Base-by-base conservation (phyloP, 2,888 invertebrate species). In the Tridacna gigas region DNA sequence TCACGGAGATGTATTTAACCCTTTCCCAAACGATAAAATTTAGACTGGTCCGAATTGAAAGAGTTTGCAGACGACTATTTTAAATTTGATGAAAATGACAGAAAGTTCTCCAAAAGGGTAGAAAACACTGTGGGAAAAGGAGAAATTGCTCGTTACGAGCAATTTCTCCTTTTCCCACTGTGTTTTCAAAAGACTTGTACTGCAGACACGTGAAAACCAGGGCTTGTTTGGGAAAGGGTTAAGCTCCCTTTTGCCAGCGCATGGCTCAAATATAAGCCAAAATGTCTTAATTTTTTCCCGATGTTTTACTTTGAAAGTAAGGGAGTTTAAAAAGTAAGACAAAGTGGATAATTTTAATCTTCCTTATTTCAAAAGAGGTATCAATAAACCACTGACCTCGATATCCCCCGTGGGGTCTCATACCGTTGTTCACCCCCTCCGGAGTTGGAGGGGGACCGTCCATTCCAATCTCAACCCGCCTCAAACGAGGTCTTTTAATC, bases 351-450 rank as follows among this genome's bases (percentile, higher is more conserved):
- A 12, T 18, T 28, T 37, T 37, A 2, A 37, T 37, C 37, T 37
- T 37, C 37, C 37, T 37, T 37, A 37, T 37, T 37, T 28, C 15
- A 45, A 74, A 15, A 51, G 51, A 74, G 13, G 48, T 25, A 75
- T 37, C 25, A 51, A 51, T 51, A 0, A n/a, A 3, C 22, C 5
- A 71, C 88, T 74, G 51, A 90, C 90, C 90, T 80, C 86, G 81
- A 66, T 86, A 83, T 0, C 90, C 90, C 13, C 90, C 90, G 65
- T 90, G 90, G 9, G 90, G 90, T 22, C 86, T 75, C 11, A 82
- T 48, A 20, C 90, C 90, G 82, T 90, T 90, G 37, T 86, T 80
- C 15, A 88, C 18, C 22, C 80, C 83, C 51, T 82, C 88, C 12
- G 83, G 83, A 18, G 79, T 80, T 18, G 81, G 82, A 13, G 86